Evolutionary conservation across 2,113 vertebrate species (phyloP), one percentile per base, ranked within the genome.

Genomic region (Ornithorhynchus anatinus): DNA sequence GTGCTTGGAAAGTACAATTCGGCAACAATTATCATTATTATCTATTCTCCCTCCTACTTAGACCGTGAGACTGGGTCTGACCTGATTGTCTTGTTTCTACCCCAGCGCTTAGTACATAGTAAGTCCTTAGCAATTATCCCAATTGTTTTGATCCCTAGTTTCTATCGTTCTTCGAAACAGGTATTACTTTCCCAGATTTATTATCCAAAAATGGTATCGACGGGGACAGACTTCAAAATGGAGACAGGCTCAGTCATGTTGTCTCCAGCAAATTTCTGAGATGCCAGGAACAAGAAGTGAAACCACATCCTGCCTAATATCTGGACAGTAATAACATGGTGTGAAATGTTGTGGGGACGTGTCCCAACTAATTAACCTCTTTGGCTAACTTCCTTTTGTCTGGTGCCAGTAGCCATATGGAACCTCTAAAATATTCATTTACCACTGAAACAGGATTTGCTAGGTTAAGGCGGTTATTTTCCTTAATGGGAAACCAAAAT

Each of bases 391-490:
- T 89, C 88, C 82, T 84, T 88, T 89, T 79, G 88, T 88, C 93
- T 92, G 91, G 90, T 94, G 89, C 92, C 94, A 91, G 86, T 83
- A 77, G 59, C 89, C 94, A 95, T 95, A 94, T 96, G 95, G 94
- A 95, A 95, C 83, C 91, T 94, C 87, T 96, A 95, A 96, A 95
- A 88, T 69, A 71, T 87, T 90, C 85, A 83, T 84, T 90, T 84
- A 83, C 32, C 43, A 62, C 42, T 33, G 40, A 72, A 81, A 51
- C 25, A 37, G 56, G 47, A 75, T 77, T 85, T 73, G 29, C 39
- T 77, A 31, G 54, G n/a, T 66, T 52, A 11, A 62, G 22, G 59
- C 20, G 5, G 5, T 59, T 43, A 81, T 75, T 86, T 80, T 78
- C 79, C 67, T 74, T n/a, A 40, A 77, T 48, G 44, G 32, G 79